Base-by-base conservation (phyloP, 2,888 invertebrate species). In the Lithophane leautieri region DNA sequence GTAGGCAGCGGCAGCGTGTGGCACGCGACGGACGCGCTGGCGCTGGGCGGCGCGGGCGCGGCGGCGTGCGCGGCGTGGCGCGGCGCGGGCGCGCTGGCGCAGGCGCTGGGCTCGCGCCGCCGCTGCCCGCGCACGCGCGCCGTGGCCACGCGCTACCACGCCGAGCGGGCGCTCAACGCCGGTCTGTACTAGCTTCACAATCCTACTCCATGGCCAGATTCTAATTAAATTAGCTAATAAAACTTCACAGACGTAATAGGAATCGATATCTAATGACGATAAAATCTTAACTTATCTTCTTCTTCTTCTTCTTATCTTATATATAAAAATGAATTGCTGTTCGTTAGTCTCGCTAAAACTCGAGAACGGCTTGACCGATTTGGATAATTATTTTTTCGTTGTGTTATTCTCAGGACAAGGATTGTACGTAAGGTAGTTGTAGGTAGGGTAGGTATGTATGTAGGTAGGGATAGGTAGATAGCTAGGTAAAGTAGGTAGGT, bases 11-110 rank as follows among this genome's bases (percentile, higher is more conserved):
- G 90, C 78, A 88, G 90, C 80, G 94, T 92, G 90, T 94, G 95
- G 94, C 92, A 94, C 91, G 91, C 93, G 92, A 88, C 92, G 81
- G 91, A 88, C 85, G 90, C 79, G 56, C 69, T 76, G 77, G 76
- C 67, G 81, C 61, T 86, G 40, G 79, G 69, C 56, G 83, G 93
- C 90, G 88, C 89, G 80, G 91, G 89, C 85, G 88, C 91, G 78
- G 90, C 89, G 81, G 88, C 90, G 68, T 84, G 81, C 89, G 93
- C 93, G 81, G 94, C 94, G 86, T 94, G 94, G 95, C 94, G 95
- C 86, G 95, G 94, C 50, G 91, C 92, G 77, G 80, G 86, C 61
- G 85, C 93, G 79, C 90, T 92, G 66, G 93, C 93, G 56, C 90
- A 89, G 79, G 91, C 91, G 79, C 86, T 90, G 72, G 91, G 86